These are phyloP conservation scores for Cassiopea xamachana DNA, from an alignment of 30 jellyfish, hydroid and myxozoan genomes.

Conservation along the genomic window DNA sequence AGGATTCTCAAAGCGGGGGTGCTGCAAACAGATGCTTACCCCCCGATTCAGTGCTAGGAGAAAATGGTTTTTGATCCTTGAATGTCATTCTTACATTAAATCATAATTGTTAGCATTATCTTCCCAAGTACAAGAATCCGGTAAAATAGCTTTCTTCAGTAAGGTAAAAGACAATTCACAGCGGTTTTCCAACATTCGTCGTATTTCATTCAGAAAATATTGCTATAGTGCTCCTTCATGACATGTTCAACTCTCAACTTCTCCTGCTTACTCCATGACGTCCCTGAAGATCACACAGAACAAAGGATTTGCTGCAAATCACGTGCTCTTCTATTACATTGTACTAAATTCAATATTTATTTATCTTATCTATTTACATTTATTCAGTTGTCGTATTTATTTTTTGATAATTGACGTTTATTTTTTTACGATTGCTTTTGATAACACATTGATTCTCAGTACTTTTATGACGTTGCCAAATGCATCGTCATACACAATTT, in stretches of 20 bases:
- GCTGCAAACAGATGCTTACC: slow-evolving; percentile 61
- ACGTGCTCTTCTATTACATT: slow-evolving; percentile 45
- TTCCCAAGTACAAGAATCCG: too few relatives aligned
- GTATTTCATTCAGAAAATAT: too few relatives aligned
- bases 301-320: slow-evolving; percentile 53
- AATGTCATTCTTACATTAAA: neutral
- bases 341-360: neutral
- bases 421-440: too few relatives aligned
- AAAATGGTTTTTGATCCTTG: slow-evolving; percentile 59
- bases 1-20: slow-evolving; percentile 65
- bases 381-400: neutral
- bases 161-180: too few relatives aligned
- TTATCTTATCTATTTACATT: slow-evolving; percentile 1
- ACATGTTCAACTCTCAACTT: neutral
- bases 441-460: too few relatives aligned
- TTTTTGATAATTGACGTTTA: neutral
- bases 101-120: neutral
- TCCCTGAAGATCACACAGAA: slow-evolving; percentile 65
- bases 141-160: too few relatives aligned
- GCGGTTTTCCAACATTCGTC: too few relatives aligned
- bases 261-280: slow-evolving; percentile 34
- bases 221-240: too few relatives aligned
- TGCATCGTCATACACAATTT: too few relatives aligned
- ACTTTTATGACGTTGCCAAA: too few relatives aligned
- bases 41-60: slow-evolving; percentile 56